A percentile compares a stretch with the other conserved stretches of the same genome.
Evolutionary conservation across 2,797 vertebrate species (phyloP).

Genomic region (Microchirus variegatus): DNA sequence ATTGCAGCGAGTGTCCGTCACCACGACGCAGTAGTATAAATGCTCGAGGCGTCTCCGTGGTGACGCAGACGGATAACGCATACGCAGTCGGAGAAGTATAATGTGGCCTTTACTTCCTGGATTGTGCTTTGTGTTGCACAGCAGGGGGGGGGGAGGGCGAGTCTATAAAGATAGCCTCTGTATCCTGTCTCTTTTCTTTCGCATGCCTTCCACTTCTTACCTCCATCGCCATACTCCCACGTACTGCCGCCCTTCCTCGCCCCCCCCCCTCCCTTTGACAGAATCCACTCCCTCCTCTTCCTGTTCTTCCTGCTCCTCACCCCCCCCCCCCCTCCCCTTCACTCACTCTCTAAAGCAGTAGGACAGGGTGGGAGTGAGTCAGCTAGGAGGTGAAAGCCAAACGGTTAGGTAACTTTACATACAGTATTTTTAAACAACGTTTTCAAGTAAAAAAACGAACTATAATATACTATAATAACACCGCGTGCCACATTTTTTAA

Average conservation of each 20-base stretch:
- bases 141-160: constrained; percentile 48
- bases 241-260: constrained; percentile 44
- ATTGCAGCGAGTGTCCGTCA: no score
- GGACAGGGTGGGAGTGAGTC: constrained; percentile 46
- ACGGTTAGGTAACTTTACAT: constrained; percentile 59
- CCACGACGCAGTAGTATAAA: no score
- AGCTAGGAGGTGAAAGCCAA: constrained; percentile 55
- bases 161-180: constrained; percentile 72
- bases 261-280: no score
- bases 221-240: constrained; percentile 50
- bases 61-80: no score
- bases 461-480: constrained; percentile 37
- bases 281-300: constrained; percentile 73
- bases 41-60: no score
- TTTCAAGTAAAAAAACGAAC: constrained; percentile 40
- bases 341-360: constrained; percentile 74
- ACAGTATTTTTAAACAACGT: constrained; percentile 41
- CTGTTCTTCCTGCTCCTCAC: constrained; percentile 72
- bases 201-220: constrained; percentile 61
- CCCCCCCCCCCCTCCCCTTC: constrained; percentile 49
- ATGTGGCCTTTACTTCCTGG: constrained; percentile 39
- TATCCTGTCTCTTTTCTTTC: constrained; percentile 79
- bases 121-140: constrained; percentile 58
- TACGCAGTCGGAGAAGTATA: no score
- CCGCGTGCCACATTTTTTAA: constrained; percentile 56